Evolutionary conservation across 2,113 vertebrate species (phyloP).

Genomic region (Megatriorchis doriae): DNA sequence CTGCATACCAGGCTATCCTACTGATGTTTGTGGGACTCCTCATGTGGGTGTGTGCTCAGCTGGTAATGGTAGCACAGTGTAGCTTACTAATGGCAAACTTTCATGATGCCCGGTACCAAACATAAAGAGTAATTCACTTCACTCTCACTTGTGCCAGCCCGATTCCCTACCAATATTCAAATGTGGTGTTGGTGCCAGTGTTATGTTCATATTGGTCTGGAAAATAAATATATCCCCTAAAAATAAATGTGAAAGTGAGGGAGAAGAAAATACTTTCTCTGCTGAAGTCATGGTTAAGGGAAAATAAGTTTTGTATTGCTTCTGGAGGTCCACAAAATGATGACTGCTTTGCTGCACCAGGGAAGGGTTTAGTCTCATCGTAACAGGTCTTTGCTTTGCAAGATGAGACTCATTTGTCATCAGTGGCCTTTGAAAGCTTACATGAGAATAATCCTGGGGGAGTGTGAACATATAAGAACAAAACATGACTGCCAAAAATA

Average conservation of each 20-base stretch:
- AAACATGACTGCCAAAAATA: constrained; percentile 27
- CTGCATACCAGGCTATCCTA: neutral
- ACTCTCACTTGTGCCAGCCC: neutral
- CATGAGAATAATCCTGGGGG: neutral
- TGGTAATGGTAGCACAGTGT: neutral
- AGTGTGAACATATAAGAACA: neutral
- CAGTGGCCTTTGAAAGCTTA: constrained; percentile 2
- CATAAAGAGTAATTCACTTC: neutral
- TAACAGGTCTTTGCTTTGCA: neutral
- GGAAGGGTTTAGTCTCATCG: neutral
- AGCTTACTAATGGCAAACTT: neutral
- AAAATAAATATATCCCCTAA: neutral
- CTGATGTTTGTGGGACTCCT: neutral
- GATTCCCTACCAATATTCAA: neutral
- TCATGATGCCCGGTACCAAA: neutral
- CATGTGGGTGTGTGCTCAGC: neutral
- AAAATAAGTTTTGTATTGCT: neutral
- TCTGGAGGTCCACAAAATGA: neutral
- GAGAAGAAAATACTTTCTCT: neutral
- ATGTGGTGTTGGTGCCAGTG: neutral
- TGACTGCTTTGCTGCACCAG: neutral
- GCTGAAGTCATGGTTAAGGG: neutral
- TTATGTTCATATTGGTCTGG: neutral
- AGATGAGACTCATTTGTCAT: neutral
- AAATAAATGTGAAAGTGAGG: neutral